phyloP scores from a whole-genome alignment of 2,113 vertebrate genomes.

The Nesogale talazaci region DNA sequence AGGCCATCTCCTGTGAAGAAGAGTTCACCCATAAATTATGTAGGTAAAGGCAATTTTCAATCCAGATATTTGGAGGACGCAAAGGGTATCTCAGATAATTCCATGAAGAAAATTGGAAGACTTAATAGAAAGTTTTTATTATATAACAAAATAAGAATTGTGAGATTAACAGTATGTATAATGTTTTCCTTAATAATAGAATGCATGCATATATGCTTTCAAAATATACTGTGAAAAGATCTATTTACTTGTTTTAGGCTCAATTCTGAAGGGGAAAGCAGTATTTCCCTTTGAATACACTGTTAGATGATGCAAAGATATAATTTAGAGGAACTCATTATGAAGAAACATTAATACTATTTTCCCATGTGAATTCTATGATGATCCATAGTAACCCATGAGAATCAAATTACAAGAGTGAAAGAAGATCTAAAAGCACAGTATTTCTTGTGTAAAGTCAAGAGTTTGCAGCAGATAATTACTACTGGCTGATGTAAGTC shows the following conservation, averaged over 20 bases:
- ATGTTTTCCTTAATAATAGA: background rate
- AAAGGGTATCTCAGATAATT: background rate
- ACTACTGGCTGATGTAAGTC: constrained; percentile 84
- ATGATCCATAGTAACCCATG: constrained; percentile 19
- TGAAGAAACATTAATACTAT: background rate
- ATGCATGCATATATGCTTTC: background rate
- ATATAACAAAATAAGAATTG: background rate
- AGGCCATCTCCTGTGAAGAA: background rate
- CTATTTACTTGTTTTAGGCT: background rate
- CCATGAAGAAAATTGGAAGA: background rate
- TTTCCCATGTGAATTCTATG: constrained; percentile 63
- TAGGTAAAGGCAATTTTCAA: constrained; percentile 29
- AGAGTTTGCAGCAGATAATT: constrained; percentile 82
- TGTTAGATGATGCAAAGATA: background rate
- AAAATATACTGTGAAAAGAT: background rate
- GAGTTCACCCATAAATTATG: background rate
- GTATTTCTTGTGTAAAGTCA: constrained; percentile 82
- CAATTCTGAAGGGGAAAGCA: constrained; percentile 25
- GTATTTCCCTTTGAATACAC: constrained; percentile 8
- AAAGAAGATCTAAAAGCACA: constrained; percentile 75
- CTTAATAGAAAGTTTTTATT: constrained; percentile 27
- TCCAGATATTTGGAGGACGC: constrained; percentile 60
- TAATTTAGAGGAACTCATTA: background rate
- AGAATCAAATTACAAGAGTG: constrained; percentile 72
- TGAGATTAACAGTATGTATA: background rate